Conservation (phyloP, 2,797 vertebrate genomes). For the Liparis tanakae region DNA sequence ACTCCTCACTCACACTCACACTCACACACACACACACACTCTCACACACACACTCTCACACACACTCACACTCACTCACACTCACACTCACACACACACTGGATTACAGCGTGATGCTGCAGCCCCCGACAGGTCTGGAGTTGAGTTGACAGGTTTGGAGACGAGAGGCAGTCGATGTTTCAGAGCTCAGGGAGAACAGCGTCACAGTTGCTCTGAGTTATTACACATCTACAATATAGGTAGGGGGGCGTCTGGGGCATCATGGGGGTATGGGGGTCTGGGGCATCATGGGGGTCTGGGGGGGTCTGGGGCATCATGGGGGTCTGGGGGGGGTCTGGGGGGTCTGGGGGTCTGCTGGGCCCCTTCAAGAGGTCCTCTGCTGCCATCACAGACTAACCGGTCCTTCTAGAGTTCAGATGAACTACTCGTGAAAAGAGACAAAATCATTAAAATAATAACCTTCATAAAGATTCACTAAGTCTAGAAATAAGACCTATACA, state of each 20-base stretch:
- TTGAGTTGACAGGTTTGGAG: slow-evolving; percentile 75
- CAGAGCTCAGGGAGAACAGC: too few species aligned
- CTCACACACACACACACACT: slow-evolving; percentile 24
- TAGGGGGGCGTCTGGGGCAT: background rate
- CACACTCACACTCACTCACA: background rate
- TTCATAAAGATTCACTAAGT: too few species aligned
- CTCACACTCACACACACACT: slow-evolving; percentile 32
- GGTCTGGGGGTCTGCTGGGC: background rate
- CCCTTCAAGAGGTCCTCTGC: too few species aligned
- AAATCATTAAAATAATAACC: too few species aligned
- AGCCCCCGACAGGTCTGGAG: slow-evolving; percentile 62
- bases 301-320: background rate
- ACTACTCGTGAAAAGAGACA: too few species aligned
- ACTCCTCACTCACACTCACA: background rate
- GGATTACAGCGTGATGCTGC: slow-evolving; percentile 57
- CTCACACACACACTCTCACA: slow-evolving; percentile 8
- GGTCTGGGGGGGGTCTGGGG: background rate
- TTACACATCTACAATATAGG: background rate
- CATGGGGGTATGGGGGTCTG: background rate
- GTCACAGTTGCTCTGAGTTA: background rate
- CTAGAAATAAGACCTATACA: too few species aligned
- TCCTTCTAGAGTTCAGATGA: too few species aligned
- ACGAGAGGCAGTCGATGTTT: slow-evolving; percentile 57
- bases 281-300: background rate
- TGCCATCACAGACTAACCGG: too few species aligned